phyloP scores from a whole-genome alignment of 2,888 invertebrate genomes.

The Emmelina monodactyla region DNA sequence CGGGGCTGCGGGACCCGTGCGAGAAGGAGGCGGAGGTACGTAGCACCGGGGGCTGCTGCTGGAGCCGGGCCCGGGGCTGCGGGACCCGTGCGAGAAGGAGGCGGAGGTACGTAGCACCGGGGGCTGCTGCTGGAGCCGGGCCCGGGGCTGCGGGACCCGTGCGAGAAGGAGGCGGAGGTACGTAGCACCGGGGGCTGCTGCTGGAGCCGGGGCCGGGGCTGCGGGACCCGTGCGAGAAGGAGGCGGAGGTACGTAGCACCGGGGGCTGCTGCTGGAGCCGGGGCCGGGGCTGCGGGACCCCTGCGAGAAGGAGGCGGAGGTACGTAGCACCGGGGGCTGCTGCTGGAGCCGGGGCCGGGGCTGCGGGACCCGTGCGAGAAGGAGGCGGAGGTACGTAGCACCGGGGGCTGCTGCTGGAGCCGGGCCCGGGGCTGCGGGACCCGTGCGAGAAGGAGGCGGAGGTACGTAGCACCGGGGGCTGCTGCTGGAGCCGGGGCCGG shows the following conservation, averaged over 20 bases:
- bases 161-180: background rate
- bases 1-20: too few relatives aligned
- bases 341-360: background rate
- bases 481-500: conserved; percentile 88
- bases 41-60: background rate
- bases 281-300: background rate
- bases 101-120: too few relatives aligned
- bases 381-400: too few relatives aligned
- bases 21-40: too few relatives aligned
- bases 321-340: background rate
- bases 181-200: background rate
- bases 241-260: too few relatives aligned
- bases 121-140: background rate
- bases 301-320: background rate
- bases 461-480: conserved; percentile 92
- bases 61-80: background rate
- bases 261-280: background rate
- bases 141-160: background rate
- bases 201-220: background rate
- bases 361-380: background rate
- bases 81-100: background rate
- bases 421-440: too few relatives aligned
- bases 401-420: too few relatives aligned
- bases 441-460: conserved; percentile 96
- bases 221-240: background rate